Evolutionary conservation across 2,113 vertebrate species (phyloP).

Genomic region (Channa argus): DNA sequence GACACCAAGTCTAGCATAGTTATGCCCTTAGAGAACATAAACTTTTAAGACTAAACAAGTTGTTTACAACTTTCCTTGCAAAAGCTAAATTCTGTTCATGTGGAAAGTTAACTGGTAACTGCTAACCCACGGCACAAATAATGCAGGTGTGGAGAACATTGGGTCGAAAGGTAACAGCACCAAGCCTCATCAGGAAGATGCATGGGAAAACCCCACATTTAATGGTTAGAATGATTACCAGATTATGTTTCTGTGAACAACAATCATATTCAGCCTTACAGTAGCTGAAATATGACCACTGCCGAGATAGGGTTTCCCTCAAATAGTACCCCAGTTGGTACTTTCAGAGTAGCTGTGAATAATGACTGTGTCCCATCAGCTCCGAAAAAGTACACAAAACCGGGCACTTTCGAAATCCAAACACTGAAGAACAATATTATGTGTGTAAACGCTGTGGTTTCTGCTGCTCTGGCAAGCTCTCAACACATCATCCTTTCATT

Average conservation of each 20-base stretch:
- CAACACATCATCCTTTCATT: conserved; percentile 58
- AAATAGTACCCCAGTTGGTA: not conserved
- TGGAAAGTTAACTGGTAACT: not conserved
- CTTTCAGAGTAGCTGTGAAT: not conserved
- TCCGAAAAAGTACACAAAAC: conserved; percentile 38
- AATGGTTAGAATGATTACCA: no score
- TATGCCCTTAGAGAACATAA: not conserved
- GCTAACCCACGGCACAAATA: not conserved
- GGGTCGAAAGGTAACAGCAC: no score
- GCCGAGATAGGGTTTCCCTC: no score
- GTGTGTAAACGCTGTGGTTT: conserved; percentile 30
- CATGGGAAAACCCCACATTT: not conserved
- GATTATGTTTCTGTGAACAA: no score
- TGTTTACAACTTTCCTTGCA: not conserved
- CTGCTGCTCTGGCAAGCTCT: conserved; percentile 47
- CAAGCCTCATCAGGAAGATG: not conserved
- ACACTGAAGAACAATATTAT: conserved; percentile 42
- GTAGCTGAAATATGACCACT: no score
- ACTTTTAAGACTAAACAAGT: conserved; percentile 1
- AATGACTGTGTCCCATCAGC: conserved; percentile 17
- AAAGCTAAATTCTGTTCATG: not conserved
- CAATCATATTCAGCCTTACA: no score
- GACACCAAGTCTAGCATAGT: not conserved
- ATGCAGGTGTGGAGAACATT: no score
- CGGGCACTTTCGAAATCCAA: conserved; percentile 22